Evolutionary conservation across 2,797 vertebrate genomes (phyloP), one percentile per base, ranked within the genome.

Genomic region (Tapera naevia): DNA sequence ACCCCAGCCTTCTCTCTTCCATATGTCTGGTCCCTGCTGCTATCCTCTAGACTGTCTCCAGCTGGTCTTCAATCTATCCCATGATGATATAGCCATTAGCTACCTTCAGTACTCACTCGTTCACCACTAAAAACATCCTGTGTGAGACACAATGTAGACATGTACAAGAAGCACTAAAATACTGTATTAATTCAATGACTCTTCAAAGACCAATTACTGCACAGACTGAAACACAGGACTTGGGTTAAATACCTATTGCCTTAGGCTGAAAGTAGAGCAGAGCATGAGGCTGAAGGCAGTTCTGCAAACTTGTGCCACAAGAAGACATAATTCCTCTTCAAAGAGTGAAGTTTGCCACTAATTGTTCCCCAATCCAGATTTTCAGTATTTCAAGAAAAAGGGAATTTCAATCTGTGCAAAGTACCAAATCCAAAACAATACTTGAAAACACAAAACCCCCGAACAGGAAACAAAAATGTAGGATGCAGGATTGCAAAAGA

Each of bases 381-480:
- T 45, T 54, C 66, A 72, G 12, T 5, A 45, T 80, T 86, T 73
- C 57, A 82, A 62, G 60, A 82, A 81, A 76, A 57, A 15, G 10
- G 22, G 8, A 81, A 81, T 58, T 80, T 80, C 46, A 35, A 12
- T 39, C 46, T 61, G 53, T 83, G 37, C 33, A 21, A 90, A 91
- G 16, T 64, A 84, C 10, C 18, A 57, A 80, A 93, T 88, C 19
- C 37, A 87, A 82, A 93, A 80, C 10, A 60, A 74, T 7, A 58
- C 17, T 24, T 61, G 23, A 11, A 73, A 66, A 84, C 17, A 1
- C 1, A 32, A 23, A 56, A 22, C 1, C 8, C 10, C 0, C 9
- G 74, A 85, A 21, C 5, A 76, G 19, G 32, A 88, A 83, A 62
- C 2, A 35, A 80, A 80, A 88, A 82, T 25, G 37, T 33, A 65